Evolutionary conservation across 2,888 invertebrate genomes (phyloP).

Genomic region (Piscicola geometra): DNA sequence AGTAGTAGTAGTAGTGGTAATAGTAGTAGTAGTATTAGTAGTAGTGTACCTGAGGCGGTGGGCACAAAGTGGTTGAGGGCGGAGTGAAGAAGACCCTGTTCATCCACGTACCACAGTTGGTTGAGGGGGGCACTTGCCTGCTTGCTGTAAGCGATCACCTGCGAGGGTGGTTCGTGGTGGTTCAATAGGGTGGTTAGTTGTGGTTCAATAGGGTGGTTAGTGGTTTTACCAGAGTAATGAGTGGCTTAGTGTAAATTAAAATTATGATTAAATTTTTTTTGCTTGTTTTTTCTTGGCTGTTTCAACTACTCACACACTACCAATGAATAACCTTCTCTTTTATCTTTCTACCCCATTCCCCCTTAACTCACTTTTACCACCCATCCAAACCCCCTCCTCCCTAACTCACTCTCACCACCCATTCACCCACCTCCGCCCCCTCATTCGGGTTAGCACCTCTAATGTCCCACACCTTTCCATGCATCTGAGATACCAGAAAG

Average conservation of each 20-base stretch:
- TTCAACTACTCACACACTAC: too few relatives aligned
- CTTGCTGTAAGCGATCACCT: constrained; percentile 22
- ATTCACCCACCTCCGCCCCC: constrained; percentile 20
- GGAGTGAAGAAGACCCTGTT: constrained; percentile 32
- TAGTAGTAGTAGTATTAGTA: too few relatives aligned
- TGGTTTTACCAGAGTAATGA: too few relatives aligned
- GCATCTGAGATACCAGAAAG: constrained; percentile 26
- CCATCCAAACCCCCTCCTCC: neutral
- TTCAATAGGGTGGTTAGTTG: too few relatives aligned
- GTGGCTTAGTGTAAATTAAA: too few relatives aligned
- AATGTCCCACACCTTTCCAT: constrained; percentile 27
- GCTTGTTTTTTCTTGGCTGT: too few relatives aligned
- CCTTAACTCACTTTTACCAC: too few relatives aligned
- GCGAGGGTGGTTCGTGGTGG: neutral
- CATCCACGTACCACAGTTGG: constrained; percentile 38
- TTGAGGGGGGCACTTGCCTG: constrained; percentile 9
- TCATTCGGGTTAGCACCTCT: constrained; percentile 15
- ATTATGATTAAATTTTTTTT: too few relatives aligned
- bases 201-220: too few relatives aligned
- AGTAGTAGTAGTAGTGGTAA: too few relatives aligned
- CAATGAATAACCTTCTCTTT: too few relatives aligned
- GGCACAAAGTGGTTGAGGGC: constrained; percentile 36
- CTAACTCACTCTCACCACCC: neutral
- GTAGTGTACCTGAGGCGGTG: constrained; percentile 16
- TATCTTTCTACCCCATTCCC: too few relatives aligned